Percentiles rank a stretch among this genome's conserved stretches.
phyloP scores from a whole-genome alignment of 2,888 invertebrate species.

The Metalampra italica region DNA sequence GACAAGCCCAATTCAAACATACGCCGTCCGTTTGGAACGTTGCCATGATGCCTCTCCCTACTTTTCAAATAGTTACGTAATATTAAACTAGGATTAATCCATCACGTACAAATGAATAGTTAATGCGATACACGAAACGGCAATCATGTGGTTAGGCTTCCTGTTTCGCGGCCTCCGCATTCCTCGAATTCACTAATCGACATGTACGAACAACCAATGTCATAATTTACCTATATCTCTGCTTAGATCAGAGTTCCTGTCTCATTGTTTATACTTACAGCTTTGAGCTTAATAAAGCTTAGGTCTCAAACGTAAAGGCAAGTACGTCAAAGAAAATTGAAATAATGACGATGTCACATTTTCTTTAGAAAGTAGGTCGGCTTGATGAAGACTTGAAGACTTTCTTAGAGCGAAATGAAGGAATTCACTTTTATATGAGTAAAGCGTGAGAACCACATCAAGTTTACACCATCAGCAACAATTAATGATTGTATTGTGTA shows the following conservation, averaged over 20 bases:
- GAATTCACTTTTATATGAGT: slow-evolving; percentile 42
- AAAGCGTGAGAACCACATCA: slow-evolving; percentile 32
- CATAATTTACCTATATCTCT: slow-evolving; percentile 13
- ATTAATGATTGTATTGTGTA: background rate
- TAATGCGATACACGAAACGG: slow-evolving; percentile 12
- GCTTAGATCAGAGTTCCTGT: slow-evolving; percentile 8
- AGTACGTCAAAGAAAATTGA: slow-evolving; percentile 17
- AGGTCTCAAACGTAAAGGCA: background rate
- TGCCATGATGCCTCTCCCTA: background rate
- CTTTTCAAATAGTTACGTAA: background rate
- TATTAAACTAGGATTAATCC: slow-evolving; percentile 2
- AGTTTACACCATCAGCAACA: background rate
- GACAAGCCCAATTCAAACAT: background rate
- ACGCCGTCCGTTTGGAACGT: background rate
- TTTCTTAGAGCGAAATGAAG: slow-evolving; percentile 35
- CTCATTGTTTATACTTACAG: slow-evolving; percentile 6
- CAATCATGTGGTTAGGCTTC: slow-evolving; percentile 7
- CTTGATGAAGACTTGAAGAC: slow-evolving; percentile 35
- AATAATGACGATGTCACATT: slow-evolving; percentile 40
- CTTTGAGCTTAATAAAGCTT: background rate
- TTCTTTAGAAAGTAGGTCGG: slow-evolving; percentile 56
- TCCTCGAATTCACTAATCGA: slow-evolving; percentile 17
- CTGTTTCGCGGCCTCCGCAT: slow-evolving; percentile 16
- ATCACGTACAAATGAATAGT: slow-evolving; percentile 9
- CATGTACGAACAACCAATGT: slow-evolving; percentile 11